Evolutionary conservation across 1,140 invertebrate species (phyloP).

Genomic region (Sinella curviseta): DNA sequence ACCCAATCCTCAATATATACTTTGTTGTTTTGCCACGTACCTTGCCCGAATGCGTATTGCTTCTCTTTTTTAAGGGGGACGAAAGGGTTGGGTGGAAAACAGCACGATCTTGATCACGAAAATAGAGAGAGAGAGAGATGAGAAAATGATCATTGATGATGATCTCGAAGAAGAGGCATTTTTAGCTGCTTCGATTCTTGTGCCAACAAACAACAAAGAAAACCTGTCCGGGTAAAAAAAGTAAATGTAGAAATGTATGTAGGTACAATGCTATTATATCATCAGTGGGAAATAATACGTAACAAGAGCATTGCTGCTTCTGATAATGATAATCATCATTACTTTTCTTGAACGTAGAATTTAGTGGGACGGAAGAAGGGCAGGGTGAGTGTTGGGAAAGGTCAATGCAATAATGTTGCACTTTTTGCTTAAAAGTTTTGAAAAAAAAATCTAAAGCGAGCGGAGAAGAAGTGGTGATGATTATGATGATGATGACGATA

Average conservation of each 20-base stretch:
- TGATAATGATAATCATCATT: neutral
- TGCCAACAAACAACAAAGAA: neutral
- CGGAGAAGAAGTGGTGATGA: too few relatives aligned
- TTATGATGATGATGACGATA: neutral
- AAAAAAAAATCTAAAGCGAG: neutral
- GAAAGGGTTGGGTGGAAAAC: neutral
- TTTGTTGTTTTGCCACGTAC: neutral
- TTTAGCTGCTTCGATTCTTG: neutral
- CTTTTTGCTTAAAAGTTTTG: slow-evolving; percentile 12
- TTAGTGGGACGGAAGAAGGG: neutral
- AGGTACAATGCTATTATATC: neutral
- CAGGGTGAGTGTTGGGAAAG: slow-evolving; percentile 17
- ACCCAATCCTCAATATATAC: neutral
- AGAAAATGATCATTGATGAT: too few relatives aligned
- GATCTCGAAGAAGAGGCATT: neutral
- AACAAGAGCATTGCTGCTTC: neutral
- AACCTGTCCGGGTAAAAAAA: neutral
- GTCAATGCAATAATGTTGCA: slow-evolving; percentile 18
- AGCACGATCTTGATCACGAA: neutral
- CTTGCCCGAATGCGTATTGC: too few relatives aligned
- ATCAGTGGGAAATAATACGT: neutral
- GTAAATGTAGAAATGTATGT: too few relatives aligned
- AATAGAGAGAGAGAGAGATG: neutral
- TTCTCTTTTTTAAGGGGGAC: neutral
- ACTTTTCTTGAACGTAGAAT: neutral